Percentiles rank a stretch among this genome's conserved stretches.
These are phyloP conservation scores for Rhopalosiphum maidis DNA, from an alignment of 1,140 invertebrate genomes.

Conservation along the genomic window DNA sequence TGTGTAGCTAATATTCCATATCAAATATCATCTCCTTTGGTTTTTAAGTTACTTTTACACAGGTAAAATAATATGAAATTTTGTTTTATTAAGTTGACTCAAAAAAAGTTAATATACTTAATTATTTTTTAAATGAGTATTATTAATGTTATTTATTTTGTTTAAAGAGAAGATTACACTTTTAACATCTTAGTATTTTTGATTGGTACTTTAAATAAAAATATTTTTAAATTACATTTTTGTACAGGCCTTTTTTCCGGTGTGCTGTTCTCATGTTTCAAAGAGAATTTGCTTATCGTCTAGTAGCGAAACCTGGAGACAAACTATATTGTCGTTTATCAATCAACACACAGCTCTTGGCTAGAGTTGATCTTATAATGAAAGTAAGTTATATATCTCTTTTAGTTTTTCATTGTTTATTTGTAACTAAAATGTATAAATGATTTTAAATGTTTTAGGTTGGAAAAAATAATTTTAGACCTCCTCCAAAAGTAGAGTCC, in stretches of 20 bases:
- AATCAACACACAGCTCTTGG: slow-evolving; percentile 94
- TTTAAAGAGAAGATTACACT: neutral
- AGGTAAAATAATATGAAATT: slow-evolving; percentile 70
- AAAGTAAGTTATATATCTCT: slow-evolving; percentile 72
- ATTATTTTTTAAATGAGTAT: neutral
- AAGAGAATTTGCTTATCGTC: slow-evolving; percentile 95
- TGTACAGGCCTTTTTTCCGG: slow-evolving; percentile 74
- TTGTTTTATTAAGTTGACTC: neutral
- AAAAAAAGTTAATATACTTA: neutral
- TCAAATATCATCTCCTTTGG: slow-evolving; percentile 97
- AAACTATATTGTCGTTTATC: slow-evolving; percentile 97
- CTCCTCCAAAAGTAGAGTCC: slow-evolving; percentile 98
- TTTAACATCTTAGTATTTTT: neutral
- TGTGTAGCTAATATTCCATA: slow-evolving; percentile 99
- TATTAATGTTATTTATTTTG: neutral
- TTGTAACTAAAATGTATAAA: neutral
- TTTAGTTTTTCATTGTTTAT: neutral
- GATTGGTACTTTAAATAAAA: neutral
- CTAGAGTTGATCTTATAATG: slow-evolving; percentile 95
- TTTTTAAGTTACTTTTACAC: slow-evolving; percentile 96
- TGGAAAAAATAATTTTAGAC: slow-evolving; percentile 97
- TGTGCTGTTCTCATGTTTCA: slow-evolving; percentile 99
- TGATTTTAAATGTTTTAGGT: slow-evolving; percentile 68
- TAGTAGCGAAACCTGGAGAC: slow-evolving; percentile 96
- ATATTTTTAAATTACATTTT: neutral